Base-by-base conservation (phyloP, 2,797 vertebrate species). In the Numenius phaeopus region DNA sequence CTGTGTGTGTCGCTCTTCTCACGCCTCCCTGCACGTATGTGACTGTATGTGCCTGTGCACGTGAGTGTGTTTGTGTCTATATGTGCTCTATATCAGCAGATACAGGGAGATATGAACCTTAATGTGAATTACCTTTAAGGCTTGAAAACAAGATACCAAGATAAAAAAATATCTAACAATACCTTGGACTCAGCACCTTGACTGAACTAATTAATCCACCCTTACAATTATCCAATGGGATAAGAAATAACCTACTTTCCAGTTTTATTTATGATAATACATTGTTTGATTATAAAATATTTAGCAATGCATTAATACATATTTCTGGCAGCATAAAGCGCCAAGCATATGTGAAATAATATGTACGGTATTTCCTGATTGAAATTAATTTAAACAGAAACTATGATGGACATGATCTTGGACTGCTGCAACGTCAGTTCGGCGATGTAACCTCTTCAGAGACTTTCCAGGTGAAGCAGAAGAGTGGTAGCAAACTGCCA, bases 381-480 rank as follows among this genome's bases (percentile, higher is more conserved):
- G 11, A 44, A 92, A 72, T 67, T 24, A 13, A 58, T 80, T 89
- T n/a, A 14, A 81, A 37, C 30, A 78, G 54, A 75, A 87, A 17
- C 1, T 2, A 15, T 32, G 47, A 83, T 26, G 72, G 79, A 86
- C 0, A 0, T 58, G 90, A 84, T 67, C 37, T 54, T 70, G 75
- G 81, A 65, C 11, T 50, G 30, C 30, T 71, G 40, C 29, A 67
- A 61, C 2, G 1, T 34, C 81, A 73, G 32, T 26, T 85, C 7
- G 1, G 78, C 0, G 0, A 69, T 1, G 20, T 11, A 87, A 80
- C 52, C 71, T 75, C 78, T 62, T 75, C 14, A 50, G 81, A 90
- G 59, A 52, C 54, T 78, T 85, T 47, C 58, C 93, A 96, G 93
- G 90, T 96, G 90, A 95, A 94, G 78, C 67, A 89, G 78, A 90